Conservation (phyloP, 2,888 invertebrate species). For the Philopedon plagiatum region DNA sequence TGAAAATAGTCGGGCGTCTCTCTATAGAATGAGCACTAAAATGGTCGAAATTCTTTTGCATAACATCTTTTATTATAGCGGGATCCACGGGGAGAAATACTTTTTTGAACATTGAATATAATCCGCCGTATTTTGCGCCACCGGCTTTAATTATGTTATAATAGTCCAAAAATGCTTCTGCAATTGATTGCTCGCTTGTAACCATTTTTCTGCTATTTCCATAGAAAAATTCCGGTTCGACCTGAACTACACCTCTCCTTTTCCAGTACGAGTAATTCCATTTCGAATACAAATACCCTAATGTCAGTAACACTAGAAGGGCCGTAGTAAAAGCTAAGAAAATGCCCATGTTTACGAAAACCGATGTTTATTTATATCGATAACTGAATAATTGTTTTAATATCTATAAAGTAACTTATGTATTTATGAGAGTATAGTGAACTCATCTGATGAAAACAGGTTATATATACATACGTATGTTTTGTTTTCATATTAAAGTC, state of each 20-base stretch:
- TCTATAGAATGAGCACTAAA: conserved; percentile 63
- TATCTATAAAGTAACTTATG: no score
- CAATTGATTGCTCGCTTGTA: conserved; percentile 7
- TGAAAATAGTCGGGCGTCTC: conserved; percentile 6
- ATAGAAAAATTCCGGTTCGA: conserved; percentile 33
- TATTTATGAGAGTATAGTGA: no score
- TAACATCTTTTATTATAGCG: conserved; percentile 65
- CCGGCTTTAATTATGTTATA: conserved; percentile 43
- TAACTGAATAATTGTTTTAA: no score
- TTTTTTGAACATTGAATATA: conserved; percentile 64
- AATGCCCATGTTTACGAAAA: no score
- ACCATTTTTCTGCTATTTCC: conserved; percentile 20
- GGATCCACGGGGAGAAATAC: conserved; percentile 57
- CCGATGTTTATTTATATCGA: no score
- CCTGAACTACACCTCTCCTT: conserved; percentile 39
- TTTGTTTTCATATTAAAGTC: no score
- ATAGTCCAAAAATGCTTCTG: not conserved
- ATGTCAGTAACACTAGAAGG: not conserved
- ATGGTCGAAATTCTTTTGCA: conserved; percentile 72
- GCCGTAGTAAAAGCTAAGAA: no score
- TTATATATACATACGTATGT: no score
- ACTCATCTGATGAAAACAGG: no score
- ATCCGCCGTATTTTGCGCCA: conserved; percentile 55
- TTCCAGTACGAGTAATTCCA: conserved; percentile 46
- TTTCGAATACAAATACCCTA: conserved; percentile 31